phyloP scores from a whole-genome alignment of 1,140 invertebrate genomes.

The Prorops nasuta region DNA sequence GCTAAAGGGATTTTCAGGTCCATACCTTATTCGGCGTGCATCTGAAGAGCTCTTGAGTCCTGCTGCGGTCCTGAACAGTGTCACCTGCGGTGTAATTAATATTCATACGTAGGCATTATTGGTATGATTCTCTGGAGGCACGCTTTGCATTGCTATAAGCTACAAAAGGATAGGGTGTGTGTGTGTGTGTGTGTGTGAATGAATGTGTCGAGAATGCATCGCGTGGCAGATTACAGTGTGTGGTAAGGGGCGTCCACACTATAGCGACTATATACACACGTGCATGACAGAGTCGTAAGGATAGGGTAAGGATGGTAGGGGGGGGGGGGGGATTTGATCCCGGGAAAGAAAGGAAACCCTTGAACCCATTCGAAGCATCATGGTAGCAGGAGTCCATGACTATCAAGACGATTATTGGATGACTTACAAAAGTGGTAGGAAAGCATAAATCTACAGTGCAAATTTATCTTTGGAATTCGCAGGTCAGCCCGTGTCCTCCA shows the following conservation, averaged over 20 bases:
- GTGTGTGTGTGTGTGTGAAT: too few relatives aligned
- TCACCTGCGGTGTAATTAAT: slow-evolving; percentile 56
- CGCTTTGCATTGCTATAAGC: too few relatives aligned
- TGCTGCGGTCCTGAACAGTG: slow-evolving; percentile 45
- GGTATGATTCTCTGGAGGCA: slow-evolving; percentile 15
- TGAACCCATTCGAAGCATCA: slow-evolving; percentile 37
- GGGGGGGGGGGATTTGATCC: too few relatives aligned
- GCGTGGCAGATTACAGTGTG: too few relatives aligned
- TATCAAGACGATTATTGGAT: slow-evolving; percentile 44
- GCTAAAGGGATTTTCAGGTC: too few relatives aligned
- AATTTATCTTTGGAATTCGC: neutral
- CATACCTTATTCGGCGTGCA: slow-evolving; percentile 28
- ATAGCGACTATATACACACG: too few relatives aligned
- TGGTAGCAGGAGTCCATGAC: slow-evolving; percentile 46
- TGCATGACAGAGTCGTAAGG: too few relatives aligned
- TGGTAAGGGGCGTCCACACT: too few relatives aligned
- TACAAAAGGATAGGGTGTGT: too few relatives aligned
- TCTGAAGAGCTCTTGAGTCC: slow-evolving; percentile 34
- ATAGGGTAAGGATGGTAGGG: too few relatives aligned
- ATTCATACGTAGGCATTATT: slow-evolving; percentile 45
- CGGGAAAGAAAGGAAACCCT: slow-evolving; percentile 39
- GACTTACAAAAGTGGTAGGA: slow-evolving; percentile 56
- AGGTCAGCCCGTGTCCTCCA: too few relatives aligned
- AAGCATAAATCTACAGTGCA: slow-evolving; percentile 42
- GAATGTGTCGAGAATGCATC: too few relatives aligned